These are phyloP conservation scores for Tinea semifulvella DNA, from an alignment of 2,888 invertebrate genomes.

Conservation along the genomic window DNA sequence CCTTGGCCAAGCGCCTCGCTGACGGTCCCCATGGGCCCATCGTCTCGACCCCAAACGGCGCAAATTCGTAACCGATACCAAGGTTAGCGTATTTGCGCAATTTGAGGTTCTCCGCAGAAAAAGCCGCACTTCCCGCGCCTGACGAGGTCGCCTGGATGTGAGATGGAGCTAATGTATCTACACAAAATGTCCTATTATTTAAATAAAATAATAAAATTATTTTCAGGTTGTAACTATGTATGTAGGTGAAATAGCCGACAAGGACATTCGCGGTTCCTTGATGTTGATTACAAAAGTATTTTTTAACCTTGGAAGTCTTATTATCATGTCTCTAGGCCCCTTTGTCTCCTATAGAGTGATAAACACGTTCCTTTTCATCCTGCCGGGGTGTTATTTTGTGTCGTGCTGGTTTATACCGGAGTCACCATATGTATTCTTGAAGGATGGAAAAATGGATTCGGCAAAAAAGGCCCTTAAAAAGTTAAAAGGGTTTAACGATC, in stretches of 20 bases:
- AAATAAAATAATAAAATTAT: too few species aligned
- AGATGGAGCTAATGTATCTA: too few species aligned
- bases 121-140: too few species aligned
- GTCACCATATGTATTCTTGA: constrained; percentile 66
- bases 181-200: too few species aligned
- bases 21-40: too few species aligned
- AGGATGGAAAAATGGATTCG: constrained; percentile 46
- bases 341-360: constrained; percentile 39
- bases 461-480: constrained; percentile 45
- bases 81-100: too few species aligned
- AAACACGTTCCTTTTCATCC: constrained; percentile 43
- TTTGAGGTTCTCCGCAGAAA: too few species aligned
- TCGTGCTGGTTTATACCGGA: constrained; percentile 66
- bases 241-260: constrained; percentile 50
- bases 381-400: constrained; percentile 52
- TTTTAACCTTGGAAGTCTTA: constrained; percentile 42
- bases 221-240: constrained; percentile 49
- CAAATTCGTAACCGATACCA: too few species aligned
- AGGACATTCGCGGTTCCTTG: constrained; percentile 45
- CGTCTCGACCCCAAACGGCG: too few species aligned
- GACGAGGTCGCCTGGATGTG: too few species aligned
- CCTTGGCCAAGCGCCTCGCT: too few species aligned
- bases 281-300: constrained; percentile 35
- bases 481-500: constrained; percentile 40
- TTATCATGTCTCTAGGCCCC: constrained; percentile 45